Base-by-base conservation (phyloP, 2,113 vertebrate genomes). In the Gobio gobio region DNA sequence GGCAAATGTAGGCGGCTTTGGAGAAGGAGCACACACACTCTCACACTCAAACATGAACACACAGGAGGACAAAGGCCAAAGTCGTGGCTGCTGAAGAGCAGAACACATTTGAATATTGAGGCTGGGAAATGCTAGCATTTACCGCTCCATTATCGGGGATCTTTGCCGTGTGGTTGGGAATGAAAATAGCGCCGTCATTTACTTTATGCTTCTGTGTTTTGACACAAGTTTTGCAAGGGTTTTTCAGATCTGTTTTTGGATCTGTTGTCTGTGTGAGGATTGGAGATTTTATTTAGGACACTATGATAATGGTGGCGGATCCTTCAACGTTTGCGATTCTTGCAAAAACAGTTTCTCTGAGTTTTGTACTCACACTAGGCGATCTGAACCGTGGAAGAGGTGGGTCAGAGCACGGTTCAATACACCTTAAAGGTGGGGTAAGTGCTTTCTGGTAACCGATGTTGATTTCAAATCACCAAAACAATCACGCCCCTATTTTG, bases 1-100 rank as follows among this genome's bases (percentile, higher is more conserved):
- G 86, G 87, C 87, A 89, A 88, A 89, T 89, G 88, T 91, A 89
- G 88, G 90, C 26, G 84, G 88, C 78, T 83, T 82, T 78, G 77
- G 75, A 36, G 36, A 83, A 56, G 51, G 54, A 70, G 45, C 78
- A 56, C 49, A 51, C 72, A 18, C 36, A 75, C 82, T 26, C 47
- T 72, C n/a, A 68, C 73, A 80, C 78, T 51, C 59, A 58, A 80
- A 72, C 73, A 78, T 33, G 24, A 75, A 87, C 78, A 86, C 61
- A 61, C 64, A 82, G 36, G 80, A 58, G 64, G 63, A 78, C 36
- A 83, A 86, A 86, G 56, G 87, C 82, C 51, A 59, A 63, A 88
- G 76, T 85, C 56, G 68, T 83, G 83, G 85, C 79, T 88, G 79
- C 24, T 88, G 82, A 76, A 87, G 79, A 86, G 78, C 78, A 64